These are phyloP conservation scores for Eledone cirrhosa DNA, from an alignment of 2,888 invertebrate genomes.

Conservation along the genomic window DNA sequence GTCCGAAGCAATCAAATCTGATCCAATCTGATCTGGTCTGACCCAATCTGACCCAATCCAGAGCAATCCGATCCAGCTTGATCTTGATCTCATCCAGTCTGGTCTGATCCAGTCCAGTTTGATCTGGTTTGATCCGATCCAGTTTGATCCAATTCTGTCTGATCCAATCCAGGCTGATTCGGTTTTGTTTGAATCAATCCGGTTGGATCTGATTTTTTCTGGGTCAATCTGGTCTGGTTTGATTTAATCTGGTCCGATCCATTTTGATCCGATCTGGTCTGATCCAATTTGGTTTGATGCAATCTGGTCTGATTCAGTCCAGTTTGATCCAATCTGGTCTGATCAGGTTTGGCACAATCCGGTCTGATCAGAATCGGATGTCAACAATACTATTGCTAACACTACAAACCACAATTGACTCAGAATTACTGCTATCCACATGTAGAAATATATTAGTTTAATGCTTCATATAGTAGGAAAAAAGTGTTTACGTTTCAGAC, in stretches of 20 bases:
- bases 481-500: too few relatives aligned
- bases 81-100: neutral
- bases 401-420: too few relatives aligned
- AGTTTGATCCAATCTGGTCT: neutral
- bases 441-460: too few relatives aligned
- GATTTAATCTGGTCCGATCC: neutral
- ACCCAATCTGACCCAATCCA: neutral
- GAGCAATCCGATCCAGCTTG: neutral
- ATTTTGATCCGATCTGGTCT: neutral
- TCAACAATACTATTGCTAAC: too few relatives aligned
- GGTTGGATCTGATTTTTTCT: neutral
- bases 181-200: neutral
- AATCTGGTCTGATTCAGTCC: neutral
- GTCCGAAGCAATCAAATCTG: too few relatives aligned
- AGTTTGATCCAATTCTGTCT: neutral
- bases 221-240: neutral
- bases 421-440: too few relatives aligned
- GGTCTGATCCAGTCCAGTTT: neutral
- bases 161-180: neutral
- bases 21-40: neutral
- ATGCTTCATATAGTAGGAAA: too few relatives aligned
- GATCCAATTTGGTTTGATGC: neutral
- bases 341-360: too few relatives aligned
- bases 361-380: too few relatives aligned
- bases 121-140: neutral